Percentiles rank a stretch among this genome's conserved stretches.
These are phyloP conservation scores for Hypomesus transpacificus DNA, from an alignment of 2,113 vertebrate species.

Conservation along the genomic window DNA sequence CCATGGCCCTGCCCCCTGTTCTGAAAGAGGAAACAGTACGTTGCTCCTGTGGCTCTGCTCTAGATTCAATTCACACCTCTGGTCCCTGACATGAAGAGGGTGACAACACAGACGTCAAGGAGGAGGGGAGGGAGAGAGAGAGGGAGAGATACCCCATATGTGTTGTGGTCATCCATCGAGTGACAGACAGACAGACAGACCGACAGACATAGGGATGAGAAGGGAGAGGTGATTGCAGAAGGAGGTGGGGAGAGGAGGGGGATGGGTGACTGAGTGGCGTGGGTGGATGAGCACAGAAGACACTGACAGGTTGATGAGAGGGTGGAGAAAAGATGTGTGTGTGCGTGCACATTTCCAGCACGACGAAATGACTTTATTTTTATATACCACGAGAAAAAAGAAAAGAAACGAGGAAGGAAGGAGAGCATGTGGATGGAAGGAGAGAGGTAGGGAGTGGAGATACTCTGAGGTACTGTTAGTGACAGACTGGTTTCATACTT, in stretches of 20 bases:
- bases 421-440: neutral
- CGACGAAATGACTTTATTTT: too few species aligned
- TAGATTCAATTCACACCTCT: slow-evolving; percentile 7
- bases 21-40: slow-evolving; percentile 40
- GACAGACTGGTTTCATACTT: neutral
- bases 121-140: neutral
- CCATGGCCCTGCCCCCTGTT: slow-evolving; percentile 18
- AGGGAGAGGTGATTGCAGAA: neutral
- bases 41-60: slow-evolving; percentile 13
- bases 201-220: neutral
- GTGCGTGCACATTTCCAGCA: too few species aligned
- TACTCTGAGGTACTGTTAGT: neutral
- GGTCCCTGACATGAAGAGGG: slow-evolving; percentile 16
- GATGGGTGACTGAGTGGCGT: too few species aligned
- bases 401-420: neutral
- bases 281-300: too few species aligned
- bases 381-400: neutral
- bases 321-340: too few species aligned
- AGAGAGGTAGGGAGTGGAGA: neutral
- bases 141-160: neutral
- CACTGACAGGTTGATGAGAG: too few species aligned
- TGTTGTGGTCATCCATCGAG: too few species aligned
- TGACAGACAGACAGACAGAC: neutral
- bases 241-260: neutral
- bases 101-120: slow-evolving; percentile 6